Evolutionary conservation across 2,888 invertebrate genomes (phyloP).

Genomic region (Chironomus riparius): DNA sequence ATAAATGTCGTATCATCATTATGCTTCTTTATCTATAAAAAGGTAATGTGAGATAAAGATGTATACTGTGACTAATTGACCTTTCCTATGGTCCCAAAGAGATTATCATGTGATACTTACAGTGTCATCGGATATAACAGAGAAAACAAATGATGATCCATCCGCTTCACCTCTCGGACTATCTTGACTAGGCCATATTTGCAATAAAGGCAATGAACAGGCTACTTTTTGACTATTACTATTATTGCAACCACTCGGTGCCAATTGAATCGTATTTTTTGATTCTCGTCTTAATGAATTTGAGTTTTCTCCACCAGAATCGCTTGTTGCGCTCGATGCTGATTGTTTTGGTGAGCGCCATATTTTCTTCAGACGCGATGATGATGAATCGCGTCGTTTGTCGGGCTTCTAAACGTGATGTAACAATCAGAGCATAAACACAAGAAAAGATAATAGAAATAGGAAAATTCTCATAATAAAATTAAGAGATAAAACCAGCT

Average conservation of each 20-base stretch:
- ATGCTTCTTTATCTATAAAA: background rate
- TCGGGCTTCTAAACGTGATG: conserved; percentile 39
- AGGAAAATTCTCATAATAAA: background rate
- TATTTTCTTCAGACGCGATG: conserved; percentile 42
- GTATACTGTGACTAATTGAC: background rate
- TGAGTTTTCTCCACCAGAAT: conserved; percentile 46
- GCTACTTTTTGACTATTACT: conserved; percentile 37
- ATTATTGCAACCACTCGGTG: conserved; percentile 32
- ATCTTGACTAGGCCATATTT: conserved; percentile 62
- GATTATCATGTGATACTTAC: background rate
- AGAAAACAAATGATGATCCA: conserved; percentile 59
- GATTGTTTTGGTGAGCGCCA: conserved; percentile 42
- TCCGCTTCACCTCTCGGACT: conserved; percentile 59
- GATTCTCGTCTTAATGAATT: conserved; percentile 38
- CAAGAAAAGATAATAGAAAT: no score
- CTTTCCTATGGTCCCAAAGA: background rate
- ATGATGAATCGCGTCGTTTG: conserved; percentile 40
- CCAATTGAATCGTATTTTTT: conserved; percentile 31
- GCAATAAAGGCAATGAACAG: conserved; percentile 49
- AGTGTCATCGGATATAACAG: conserved; percentile 42
- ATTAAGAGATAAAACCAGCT: background rate
- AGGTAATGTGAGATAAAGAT: background rate
- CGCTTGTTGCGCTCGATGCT: conserved; percentile 42
- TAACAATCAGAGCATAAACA: no score
- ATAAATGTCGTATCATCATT: conserved; percentile 13